Conservation (phyloP, 2,113 vertebrate genomes). For the Fregetta grallaria region DNA sequence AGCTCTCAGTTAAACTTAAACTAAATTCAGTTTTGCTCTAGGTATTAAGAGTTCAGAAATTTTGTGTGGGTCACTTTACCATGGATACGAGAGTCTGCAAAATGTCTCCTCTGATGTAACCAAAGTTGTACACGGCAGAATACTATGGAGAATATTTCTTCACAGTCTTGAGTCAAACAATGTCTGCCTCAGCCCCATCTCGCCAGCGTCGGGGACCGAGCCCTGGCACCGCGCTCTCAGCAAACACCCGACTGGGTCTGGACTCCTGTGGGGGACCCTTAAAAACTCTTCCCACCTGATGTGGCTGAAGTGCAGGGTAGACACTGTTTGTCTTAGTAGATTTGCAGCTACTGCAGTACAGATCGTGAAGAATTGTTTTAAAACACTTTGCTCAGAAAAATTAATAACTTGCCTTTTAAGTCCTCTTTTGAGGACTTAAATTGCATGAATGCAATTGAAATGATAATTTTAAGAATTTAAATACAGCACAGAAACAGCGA, state of each 20-base stretch:
- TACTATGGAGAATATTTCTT: not conserved
- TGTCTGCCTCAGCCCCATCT: not conserved
- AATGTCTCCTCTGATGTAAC: no score
- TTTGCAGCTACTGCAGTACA: not conserved
- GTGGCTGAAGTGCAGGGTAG: no score
- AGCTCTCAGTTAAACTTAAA: not conserved
- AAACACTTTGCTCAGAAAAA: not conserved
- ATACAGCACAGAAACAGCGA: constrained; percentile 18
- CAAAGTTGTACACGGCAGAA: not conserved
- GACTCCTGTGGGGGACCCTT: not conserved
- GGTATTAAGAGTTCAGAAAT: not conserved
- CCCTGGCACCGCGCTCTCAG: not conserved
- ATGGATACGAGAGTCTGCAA: no score
- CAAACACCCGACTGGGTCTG: not conserved
- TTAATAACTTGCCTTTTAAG: not conserved
- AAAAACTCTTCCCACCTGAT: accelerated
- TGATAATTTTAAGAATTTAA: constrained; percentile 39
- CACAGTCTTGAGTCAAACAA: not conserved
- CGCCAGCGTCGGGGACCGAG: not conserved
- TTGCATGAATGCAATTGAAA: constrained; percentile 27
- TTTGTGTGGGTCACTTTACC: not conserved
- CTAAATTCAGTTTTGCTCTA: not conserved
- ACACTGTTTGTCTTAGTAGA: not conserved
- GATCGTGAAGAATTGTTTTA: not conserved
- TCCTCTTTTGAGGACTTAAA: not conserved